Evolutionary conservation across 2,888 invertebrate species (phyloP), one percentile per base, ranked within the genome.

Genomic region (Tubulanus polymorphus): DNA sequence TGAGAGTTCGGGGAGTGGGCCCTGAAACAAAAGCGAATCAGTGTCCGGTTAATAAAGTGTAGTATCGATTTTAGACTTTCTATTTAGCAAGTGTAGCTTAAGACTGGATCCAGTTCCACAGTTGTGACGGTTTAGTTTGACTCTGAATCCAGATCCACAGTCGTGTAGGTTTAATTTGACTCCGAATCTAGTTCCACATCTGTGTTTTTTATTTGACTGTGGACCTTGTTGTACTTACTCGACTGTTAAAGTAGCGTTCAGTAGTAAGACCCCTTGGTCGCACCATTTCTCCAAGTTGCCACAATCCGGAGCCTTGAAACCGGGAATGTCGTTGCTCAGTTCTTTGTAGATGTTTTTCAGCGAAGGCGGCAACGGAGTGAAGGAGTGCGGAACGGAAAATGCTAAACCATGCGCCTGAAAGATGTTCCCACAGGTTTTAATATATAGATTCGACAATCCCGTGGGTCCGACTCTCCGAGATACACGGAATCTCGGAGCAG

Each of bases 291-390:
- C 66, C 23, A 76, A 61, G 55, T 67, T 67, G 15, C 76, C 76
- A 55, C 70, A 68, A 20, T 59, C 58, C 5, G 73, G 74, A 18
- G 48, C 51, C 29, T 54, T 60, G 52, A 76, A 76, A 1, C 67
- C 67, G 3, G 62, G 63, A 54, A 83, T 80, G 5, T 41, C 41
- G 6, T 62, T 70, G 8, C 68, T 69, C 56, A 86, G 68, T 68
- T 85, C 85, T 66, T 83, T 75, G 59, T 67, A 75, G 51, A 76
- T 74, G 60, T 76, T 76, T 57, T 66, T 70, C 53, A 76, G 56
- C 1, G 75, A 72, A 8, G 71, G 73, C 8, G 75, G 74, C 10
- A 67, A 47, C 2, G 54, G 30, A 25, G 26, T 26, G 1, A 67
- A 53, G 2, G 66, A 71, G 10, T 57, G 45, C 2, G 72, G 72